phyloP scores from a whole-genome alignment of 2,888 invertebrate species.

The Eurytoma adleriae region DNA sequence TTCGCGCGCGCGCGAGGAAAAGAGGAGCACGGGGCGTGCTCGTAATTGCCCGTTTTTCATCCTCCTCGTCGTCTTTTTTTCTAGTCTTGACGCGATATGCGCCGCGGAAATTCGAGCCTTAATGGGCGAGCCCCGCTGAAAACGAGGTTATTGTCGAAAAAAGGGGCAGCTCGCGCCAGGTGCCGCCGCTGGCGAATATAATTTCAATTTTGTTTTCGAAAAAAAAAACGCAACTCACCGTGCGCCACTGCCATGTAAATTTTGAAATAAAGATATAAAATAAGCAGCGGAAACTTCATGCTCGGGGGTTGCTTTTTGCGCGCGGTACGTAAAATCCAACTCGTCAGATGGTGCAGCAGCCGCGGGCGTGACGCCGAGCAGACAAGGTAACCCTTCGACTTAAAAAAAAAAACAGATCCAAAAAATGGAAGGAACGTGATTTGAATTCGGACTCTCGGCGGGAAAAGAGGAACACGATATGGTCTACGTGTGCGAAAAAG shows the following conservation, averaged over 20 bases:
- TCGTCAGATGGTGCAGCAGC: neutral
- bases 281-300: neutral
- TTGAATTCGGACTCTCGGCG: conserved; percentile 62
- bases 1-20: too few relatives aligned
- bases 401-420: conserved; percentile 22
- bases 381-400: conserved; percentile 47
- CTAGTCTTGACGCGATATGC: neutral
- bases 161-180: neutral
- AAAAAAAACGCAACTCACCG: too few relatives aligned
- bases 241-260: too few relatives aligned
- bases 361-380: conserved; percentile 33
- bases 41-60: neutral
- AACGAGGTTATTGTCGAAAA: conserved; percentile 1
- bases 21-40: too few relatives aligned
- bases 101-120: too few relatives aligned
- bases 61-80: neutral
- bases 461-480: conserved; percentile 36
- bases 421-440: conserved; percentile 60
- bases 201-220: too few relatives aligned
- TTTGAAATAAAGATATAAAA: too few relatives aligned
- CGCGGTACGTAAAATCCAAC: neutral
- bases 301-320: neutral
- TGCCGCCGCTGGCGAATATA: too few relatives aligned
- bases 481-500: neutral
- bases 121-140: neutral